These are phyloP conservation scores for Hipposideros larvatus DNA, from an alignment of 2,797 vertebrate genomes.

Conservation along the genomic window DNA sequence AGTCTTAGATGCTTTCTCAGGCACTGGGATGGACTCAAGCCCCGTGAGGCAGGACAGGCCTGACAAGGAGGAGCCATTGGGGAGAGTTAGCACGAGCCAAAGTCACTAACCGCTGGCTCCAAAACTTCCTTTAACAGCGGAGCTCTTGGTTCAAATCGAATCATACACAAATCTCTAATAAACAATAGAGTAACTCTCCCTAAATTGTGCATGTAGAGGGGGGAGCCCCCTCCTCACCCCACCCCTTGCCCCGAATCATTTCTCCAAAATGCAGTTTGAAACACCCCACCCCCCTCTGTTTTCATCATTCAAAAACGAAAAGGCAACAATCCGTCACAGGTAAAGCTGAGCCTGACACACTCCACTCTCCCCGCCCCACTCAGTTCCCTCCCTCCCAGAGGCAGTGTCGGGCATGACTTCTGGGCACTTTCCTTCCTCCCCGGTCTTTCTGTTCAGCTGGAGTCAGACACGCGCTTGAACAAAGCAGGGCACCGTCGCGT, in stretches of 20 bases:
- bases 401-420: background rate
- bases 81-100: background rate
- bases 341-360: accelerated
- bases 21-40: background rate
- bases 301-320: background rate
- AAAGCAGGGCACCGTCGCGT: accelerated
- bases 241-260: background rate
- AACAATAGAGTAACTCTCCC: background rate
- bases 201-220: background rate
- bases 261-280: background rate
- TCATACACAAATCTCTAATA: background rate
- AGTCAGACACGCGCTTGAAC: accelerated
- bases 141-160: background rate
- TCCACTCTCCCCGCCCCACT: background rate
- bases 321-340: background rate
- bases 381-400: accelerated
- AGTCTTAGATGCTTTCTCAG: background rate
- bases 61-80: accelerated
- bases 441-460: accelerated
- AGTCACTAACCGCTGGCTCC: background rate
- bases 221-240: too few relatives aligned
- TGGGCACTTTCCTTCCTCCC: background rate
- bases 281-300: background rate
- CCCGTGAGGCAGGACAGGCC: accelerated
- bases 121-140: background rate